A percentile compares a stretch with the other conserved stretches of the same genome.
Conservation (phyloP, 2,797 vertebrate species). For the Danio choprae region DNA sequence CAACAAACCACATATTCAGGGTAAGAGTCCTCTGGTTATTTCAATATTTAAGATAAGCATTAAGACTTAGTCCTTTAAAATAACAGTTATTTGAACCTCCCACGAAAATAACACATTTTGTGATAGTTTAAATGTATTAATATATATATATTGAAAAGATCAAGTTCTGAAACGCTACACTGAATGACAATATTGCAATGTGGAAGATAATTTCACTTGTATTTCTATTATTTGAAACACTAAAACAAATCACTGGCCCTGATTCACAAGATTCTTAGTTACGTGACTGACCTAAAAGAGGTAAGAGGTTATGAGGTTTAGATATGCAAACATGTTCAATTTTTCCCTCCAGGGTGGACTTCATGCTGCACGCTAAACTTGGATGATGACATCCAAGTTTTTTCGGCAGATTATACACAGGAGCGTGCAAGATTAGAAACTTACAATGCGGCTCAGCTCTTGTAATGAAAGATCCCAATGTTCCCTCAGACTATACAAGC, state of each 20-base stretch:
- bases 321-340: constrained; percentile 5
- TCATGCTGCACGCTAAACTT: constrained; percentile 13
- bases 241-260: neutral
- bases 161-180: too few relatives aligned
- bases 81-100: too few relatives aligned
- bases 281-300: constrained; percentile 9
- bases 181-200: too few relatives aligned
- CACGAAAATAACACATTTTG: too few relatives aligned
- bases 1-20: too few relatives aligned
- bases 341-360: neutral
- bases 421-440: constrained; percentile 67
- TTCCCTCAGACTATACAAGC: constrained; percentile 63
- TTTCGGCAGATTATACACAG: constrained; percentile 55
- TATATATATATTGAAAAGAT: too few relatives aligned
- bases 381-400: constrained; percentile 39
- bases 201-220: too few relatives aligned
- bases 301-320: constrained; percentile 26
- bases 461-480: constrained; percentile 59
- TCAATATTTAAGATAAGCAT: too few relatives aligned
- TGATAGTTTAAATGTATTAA: too few relatives aligned
- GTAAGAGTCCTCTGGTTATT: too few relatives aligned
- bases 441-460: constrained; percentile 62
- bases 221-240: too few relatives aligned
- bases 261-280: constrained; percentile 12
- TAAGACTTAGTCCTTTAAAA: too few relatives aligned